Evolutionary conservation across 2,113 vertebrate genomes (phyloP).

Genomic region (Panthera leo): DNA sequence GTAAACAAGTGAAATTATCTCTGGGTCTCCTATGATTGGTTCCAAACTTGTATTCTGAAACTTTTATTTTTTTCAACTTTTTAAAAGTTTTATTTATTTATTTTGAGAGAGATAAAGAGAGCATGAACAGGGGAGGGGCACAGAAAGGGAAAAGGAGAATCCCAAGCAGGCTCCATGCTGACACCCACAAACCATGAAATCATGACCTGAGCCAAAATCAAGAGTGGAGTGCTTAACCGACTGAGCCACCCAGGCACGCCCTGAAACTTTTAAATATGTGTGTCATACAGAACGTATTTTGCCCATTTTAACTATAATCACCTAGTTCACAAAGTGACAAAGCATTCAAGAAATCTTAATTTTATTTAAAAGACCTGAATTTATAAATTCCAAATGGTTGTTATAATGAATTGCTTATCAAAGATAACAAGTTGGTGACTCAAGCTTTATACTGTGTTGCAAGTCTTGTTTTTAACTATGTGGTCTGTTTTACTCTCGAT

Average conservation of each 20-base stretch:
- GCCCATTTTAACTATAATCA: neutral
- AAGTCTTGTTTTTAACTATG: neutral
- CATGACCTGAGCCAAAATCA: no score
- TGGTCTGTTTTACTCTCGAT: neutral
- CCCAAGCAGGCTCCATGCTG: no score
- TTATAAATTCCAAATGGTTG: slow-evolving; percentile 7
- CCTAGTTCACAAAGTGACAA: neutral
- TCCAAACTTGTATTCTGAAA: neutral
- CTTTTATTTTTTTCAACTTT: neutral
- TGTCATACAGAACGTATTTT: neutral
- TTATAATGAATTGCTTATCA: neutral
- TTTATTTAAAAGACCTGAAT: neutral
- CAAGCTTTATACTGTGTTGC: neutral
- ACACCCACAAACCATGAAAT: no score
- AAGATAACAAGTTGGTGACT: neutral
- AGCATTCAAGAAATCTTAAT: neutral
- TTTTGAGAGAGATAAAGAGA: no score
- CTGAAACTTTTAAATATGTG: neutral
- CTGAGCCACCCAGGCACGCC: no score
- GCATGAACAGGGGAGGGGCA: no score
- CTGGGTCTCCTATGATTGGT: neutral
- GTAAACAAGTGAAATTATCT: neutral
- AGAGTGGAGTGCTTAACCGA: no score
- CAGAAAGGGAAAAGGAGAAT: no score
- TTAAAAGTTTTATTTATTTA: no score